phyloP scores from a whole-genome alignment of 1,140 invertebrate species.

The Eurosta solidaginis region DNA sequence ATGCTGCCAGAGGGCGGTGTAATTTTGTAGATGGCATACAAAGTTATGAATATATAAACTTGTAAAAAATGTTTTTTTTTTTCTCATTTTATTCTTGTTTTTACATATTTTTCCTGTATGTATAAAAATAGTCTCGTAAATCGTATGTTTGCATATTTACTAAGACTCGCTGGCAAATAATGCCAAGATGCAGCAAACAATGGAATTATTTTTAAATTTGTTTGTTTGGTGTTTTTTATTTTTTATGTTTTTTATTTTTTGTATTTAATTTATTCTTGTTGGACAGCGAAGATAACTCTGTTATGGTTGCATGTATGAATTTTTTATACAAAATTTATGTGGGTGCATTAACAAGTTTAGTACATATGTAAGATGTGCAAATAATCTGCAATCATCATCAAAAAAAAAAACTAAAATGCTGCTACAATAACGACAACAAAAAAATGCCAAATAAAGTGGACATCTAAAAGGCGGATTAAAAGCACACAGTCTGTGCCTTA shows the following conservation, averaged over 20 bases:
- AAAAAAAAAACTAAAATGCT: too few relatives aligned
- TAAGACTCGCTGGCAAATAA: not conserved
- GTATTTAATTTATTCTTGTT: too few relatives aligned
- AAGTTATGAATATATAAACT: not conserved
- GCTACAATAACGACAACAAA: too few relatives aligned
- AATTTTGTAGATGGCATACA: not conserved
- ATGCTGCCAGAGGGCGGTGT: not conserved
- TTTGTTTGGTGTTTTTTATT: not conserved
- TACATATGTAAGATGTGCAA: too few relatives aligned
- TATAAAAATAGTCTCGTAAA: not conserved
- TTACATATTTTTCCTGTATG: too few relatives aligned
- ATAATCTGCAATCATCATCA: too few relatives aligned
- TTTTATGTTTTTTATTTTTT: too few relatives aligned
- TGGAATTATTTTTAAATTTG: too few relatives aligned
- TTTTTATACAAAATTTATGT: not conserved
- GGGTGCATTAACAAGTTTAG: not conserved
- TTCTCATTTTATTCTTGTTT: not conserved
- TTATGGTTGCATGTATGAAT: not conserved
- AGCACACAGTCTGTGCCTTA: not conserved
- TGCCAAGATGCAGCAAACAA: not conserved
- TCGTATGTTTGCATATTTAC: slow-evolving; percentile 11
- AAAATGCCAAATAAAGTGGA: not conserved
- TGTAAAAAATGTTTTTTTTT: too few relatives aligned
- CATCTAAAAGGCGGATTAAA: not conserved
- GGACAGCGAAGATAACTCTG: too few relatives aligned